Evolutionary conservation across 2,888 invertebrate genomes (phyloP).

Genomic region (Hoplodrina ambigua): DNA sequence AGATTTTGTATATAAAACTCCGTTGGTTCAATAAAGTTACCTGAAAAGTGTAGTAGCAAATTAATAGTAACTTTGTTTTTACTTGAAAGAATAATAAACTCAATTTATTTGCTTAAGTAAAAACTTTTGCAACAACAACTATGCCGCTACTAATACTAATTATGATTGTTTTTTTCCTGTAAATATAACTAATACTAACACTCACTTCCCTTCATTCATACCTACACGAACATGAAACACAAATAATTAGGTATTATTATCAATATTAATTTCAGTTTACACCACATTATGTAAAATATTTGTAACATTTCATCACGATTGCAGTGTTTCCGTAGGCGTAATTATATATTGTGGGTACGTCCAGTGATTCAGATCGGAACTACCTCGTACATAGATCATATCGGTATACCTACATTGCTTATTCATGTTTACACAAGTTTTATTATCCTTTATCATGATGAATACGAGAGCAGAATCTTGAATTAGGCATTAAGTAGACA

Average conservation of each 20-base stretch:
- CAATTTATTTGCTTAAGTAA: neutral
- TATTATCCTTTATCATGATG: slow-evolving; percentile 58
- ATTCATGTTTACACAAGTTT: slow-evolving; percentile 58
- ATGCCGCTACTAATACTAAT: neutral
- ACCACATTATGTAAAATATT: slow-evolving; percentile 32
- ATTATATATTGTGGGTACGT: slow-evolving; percentile 32
- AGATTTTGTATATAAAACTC: neutral
- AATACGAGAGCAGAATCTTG: slow-evolving; percentile 55
- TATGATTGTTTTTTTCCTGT: slow-evolving; percentile 15
- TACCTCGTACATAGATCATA: slow-evolving; percentile 51
- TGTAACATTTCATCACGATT: slow-evolving; percentile 48
- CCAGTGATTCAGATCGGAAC: slow-evolving; percentile 52
- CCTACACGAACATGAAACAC: neutral
- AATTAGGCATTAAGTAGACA: slow-evolving; percentile 38
- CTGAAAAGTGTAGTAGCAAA: neutral
- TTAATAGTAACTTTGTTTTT: neutral
- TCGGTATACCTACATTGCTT: slow-evolving; percentile 50
- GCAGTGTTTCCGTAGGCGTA: slow-evolving; percentile 16
- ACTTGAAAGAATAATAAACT: neutral
- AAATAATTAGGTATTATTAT: neutral
- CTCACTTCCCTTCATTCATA: neutral
- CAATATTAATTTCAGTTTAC: slow-evolving; percentile 17
- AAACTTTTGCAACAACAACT: slow-evolving; percentile 10
- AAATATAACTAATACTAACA: neutral
- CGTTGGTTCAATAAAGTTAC: neutral